Evolutionary conservation across 2,888 invertebrate species (phyloP).

Genomic region (Cartodere bifasciata): DNA sequence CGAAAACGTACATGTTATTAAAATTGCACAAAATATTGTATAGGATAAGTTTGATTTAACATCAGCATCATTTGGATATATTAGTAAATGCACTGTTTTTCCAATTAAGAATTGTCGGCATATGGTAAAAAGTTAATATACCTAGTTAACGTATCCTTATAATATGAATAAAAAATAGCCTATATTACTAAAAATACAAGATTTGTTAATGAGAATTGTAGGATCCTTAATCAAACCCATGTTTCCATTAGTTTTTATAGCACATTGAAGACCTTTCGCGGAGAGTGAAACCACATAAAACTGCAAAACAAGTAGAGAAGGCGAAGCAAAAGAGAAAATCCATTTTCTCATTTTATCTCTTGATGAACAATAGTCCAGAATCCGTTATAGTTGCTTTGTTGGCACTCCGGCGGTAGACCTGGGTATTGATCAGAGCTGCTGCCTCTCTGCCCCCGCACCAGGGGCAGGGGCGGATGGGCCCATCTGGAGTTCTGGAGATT

Average conservation of each 20-base stretch:
- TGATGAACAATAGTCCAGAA: slow-evolving; percentile 39
- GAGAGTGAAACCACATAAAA: slow-evolving; percentile 21
- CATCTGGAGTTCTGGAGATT: too few species aligned
- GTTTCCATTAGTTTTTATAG: slow-evolving; percentile 26
- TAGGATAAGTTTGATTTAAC: too few species aligned
- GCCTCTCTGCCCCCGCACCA: slow-evolving; percentile 20
- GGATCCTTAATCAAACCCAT: slow-evolving; percentile 24
- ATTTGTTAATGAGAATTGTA: slow-evolving; percentile 23
- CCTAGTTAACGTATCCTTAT: too few species aligned
- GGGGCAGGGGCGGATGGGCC: too few species aligned
- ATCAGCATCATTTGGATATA: too few species aligned
- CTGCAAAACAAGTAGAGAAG: slow-evolving; percentile 20
- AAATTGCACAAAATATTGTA: too few species aligned
- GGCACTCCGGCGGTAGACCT: slow-evolving; percentile 39
- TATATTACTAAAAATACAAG: too few species aligned
- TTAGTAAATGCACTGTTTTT: too few species aligned
- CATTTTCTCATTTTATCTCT: slow-evolving; percentile 38
- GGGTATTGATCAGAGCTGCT: slow-evolving; percentile 36
- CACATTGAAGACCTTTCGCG: slow-evolving; percentile 21
- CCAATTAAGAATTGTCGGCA: too few species aligned
- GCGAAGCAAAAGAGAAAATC: slow-evolving; percentile 24
- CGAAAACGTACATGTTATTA: too few species aligned
- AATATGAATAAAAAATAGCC: too few species aligned
- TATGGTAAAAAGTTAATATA: too few species aligned
- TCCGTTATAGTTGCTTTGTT: slow-evolving; percentile 40